These are phyloP conservation scores for Leptodactylus fuscus DNA, from an alignment of 2,113 vertebrate genomes.

Conservation along the genomic window DNA sequence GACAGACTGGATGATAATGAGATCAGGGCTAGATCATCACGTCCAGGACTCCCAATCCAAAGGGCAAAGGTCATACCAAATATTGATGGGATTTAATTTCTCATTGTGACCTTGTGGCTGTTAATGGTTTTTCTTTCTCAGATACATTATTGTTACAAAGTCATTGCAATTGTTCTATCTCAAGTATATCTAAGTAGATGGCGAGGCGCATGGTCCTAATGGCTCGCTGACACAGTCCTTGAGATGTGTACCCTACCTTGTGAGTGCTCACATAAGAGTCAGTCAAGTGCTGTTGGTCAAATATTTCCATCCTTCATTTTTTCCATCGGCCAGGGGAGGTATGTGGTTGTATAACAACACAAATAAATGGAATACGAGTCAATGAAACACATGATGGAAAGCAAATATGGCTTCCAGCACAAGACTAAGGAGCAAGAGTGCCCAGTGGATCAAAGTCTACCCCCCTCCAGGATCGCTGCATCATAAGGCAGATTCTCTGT, in stretches of 20 bases:
- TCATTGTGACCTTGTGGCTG: background rate
- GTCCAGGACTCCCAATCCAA: too few relatives aligned
- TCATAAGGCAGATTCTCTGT: too few relatives aligned
- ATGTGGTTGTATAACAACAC: conserved; percentile 4
- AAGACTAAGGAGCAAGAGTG: background rate
- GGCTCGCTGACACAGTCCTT: background rate
- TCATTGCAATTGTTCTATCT: background rate
- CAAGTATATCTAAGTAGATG: conserved; percentile 20
- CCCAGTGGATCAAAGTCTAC: too few relatives aligned
- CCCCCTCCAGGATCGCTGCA: too few relatives aligned
- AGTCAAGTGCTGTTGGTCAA: conserved; percentile 23
- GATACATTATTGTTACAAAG: background rate
- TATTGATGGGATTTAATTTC: too few relatives aligned
- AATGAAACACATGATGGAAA: background rate
- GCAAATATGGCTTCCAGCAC: background rate
- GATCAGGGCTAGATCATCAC: too few relatives aligned
- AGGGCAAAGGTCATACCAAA: too few relatives aligned
- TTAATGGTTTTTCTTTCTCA: background rate
- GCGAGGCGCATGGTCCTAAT: background rate
- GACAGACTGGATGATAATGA: too few relatives aligned
- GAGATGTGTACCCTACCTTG: background rate
- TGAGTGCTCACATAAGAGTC: background rate
- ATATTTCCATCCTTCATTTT: background rate
- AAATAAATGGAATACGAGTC: background rate
- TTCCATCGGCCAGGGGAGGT: background rate